Evolutionary conservation across 2,113 vertebrate species (phyloP).

Genomic region (Silurus asotus): DNA sequence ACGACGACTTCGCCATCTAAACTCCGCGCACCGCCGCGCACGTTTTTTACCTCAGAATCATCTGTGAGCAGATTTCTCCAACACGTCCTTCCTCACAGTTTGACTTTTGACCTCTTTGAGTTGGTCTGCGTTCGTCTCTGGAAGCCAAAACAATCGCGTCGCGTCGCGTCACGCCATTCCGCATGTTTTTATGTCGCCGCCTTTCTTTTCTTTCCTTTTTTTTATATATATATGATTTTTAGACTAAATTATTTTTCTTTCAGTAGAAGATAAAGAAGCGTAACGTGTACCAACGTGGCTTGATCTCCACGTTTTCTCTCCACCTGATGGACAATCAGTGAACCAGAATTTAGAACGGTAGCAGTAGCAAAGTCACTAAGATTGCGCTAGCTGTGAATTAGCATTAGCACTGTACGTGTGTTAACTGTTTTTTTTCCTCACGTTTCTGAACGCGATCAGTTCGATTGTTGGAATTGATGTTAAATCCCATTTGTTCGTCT

Average conservation of each 20-base stretch:
- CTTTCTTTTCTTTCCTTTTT: neutral
- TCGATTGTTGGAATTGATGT: neutral
- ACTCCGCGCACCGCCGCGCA: neutral
- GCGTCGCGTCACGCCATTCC: neutral
- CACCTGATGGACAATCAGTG: neutral
- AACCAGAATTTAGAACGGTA: neutral
- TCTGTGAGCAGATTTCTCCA: neutral
- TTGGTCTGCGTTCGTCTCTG: neutral
- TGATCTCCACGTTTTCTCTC: neutral
- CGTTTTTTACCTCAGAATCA: slow-evolving; percentile 32
- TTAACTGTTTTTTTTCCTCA: neutral
- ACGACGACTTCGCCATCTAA: slow-evolving; percentile 89
- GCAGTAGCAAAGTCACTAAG: neutral
- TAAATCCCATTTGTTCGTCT: neutral
- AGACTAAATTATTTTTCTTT: slow-evolving; percentile 2
- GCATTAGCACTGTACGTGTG: neutral
- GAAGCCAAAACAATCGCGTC: neutral
- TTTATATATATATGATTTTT: neutral
- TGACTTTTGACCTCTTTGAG: slow-evolving; percentile 7
- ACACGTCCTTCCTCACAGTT: neutral
- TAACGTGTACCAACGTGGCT: neutral
- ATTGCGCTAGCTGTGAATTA: neutral
- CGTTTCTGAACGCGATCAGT: neutral
- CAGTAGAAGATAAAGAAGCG: neutral
- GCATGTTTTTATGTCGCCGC: neutral